Conservation (phyloP, 2,113 vertebrate species). For the Cyanistes caeruleus region DNA sequence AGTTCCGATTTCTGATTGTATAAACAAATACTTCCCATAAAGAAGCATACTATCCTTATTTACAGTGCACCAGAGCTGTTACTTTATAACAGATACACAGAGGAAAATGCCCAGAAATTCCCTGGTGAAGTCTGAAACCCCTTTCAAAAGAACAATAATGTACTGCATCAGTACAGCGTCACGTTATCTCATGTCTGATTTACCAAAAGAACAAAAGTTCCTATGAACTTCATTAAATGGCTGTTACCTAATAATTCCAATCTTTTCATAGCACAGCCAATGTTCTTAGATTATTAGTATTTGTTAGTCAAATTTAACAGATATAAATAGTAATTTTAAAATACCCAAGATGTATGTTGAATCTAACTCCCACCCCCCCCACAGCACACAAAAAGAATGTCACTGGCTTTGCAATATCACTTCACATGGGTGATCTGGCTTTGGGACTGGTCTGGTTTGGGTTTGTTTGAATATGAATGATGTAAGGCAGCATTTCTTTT, state of each 20-base stretch:
- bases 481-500: background rate
- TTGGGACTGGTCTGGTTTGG: background rate
- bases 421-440: background rate
- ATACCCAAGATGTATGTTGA: background rate
- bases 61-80: background rate
- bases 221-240: background rate
- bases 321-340: background rate
- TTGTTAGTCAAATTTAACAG: background rate
- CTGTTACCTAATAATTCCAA: background rate
- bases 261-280: background rate
- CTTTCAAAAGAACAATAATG: constrained; percentile 7
- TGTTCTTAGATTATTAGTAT: background rate
- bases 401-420: background rate
- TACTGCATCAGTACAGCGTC: constrained; percentile 11
- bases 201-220: background rate
- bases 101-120: background rate
- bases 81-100: background rate
- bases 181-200: background rate
- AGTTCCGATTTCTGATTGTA: background rate
- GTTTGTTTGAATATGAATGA: background rate
- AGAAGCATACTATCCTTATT: background rate
- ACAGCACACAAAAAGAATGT: fast-evolving
- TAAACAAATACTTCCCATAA: background rate
- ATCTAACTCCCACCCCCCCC: background rate
- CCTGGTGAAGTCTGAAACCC: background rate